Base-by-base conservation (phyloP, 1,140 invertebrate genomes). In the Myzus persicae region DNA sequence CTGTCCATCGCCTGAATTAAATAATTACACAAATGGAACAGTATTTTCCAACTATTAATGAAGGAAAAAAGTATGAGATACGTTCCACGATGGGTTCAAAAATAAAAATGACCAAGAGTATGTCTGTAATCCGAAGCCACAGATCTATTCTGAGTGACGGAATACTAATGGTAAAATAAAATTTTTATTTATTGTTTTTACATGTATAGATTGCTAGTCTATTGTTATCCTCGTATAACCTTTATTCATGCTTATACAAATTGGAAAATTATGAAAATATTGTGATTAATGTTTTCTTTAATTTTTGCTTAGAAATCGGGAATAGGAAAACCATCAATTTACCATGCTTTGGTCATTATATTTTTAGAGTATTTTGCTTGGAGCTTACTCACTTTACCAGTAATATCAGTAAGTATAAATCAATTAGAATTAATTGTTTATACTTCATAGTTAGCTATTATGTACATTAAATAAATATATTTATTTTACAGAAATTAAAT, bases 301-400 rank as follows among this genome's bases (percentile, higher is more conserved):
- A 67, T 93, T 94, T 94, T 94, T 94, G 94, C 94, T 94, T 96
- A 97, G 97, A 96, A 96, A 95, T 98, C 98, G 94, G 98, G 98
- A 94, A 97, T 99, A 95, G 98, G 98, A 94, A 97, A 98, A 95
- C 98, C 99, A 91, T 99, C 98, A 95, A 97, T 99, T 76, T 99
- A 99, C 95, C 99, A 99, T 97, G 99, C 99, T 87, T 96, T 99
- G 95, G 97, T 99, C 94, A 98, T 99, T 94, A 99, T 99, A 95
- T 99, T 99, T 96, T 96, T 99, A 95, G 99, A 99, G 96, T 99
- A 99, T 96, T 99, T 99, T 96, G 98, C 99, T 93, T 99, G 99
- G 99, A 99, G 99, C 93, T 96, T 99, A 94, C 96, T 99, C 85
- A 99, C 99, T 81, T 98, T 99, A 96, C 99, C 99, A 88, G 98